Evolutionary conservation across 1,140 invertebrate species (phyloP), one percentile per base, ranked within the genome.

Genomic region (Notospermus geniculatus): DNA sequence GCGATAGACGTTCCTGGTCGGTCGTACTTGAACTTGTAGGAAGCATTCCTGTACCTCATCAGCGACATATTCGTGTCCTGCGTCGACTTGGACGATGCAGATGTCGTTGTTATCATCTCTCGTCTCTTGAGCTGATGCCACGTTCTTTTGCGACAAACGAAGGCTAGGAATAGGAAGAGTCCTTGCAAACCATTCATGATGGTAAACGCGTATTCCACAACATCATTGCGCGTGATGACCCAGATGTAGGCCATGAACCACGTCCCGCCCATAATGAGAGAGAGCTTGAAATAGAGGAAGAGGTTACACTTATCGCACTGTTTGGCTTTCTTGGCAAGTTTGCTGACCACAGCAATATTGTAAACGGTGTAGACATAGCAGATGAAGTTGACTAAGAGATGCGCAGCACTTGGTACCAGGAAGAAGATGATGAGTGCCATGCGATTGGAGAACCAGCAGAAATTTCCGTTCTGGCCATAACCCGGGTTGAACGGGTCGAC

Each of bases 221-320:
- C 25, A 7, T 23, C 25, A 27, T 27, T 50, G 4, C 25, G 19
- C 5, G 25, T 27, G 46, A 27, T 27, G n/a, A 23, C n/a, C n/a
- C 19, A 19, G 46, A 50, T 27, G n/a, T 50, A 50, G n/a, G 25
- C 46, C 4, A 50, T 4, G n/a, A 50, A 9, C 46, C 46, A 50
- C n/a, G 46, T 27, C 19, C 19, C 25, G 9, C 46, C 46, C 46
- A 50, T 50, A 5, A 50, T 19, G 9, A 50, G 4, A 23, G 46
- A 23, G 9, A 50, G 46, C n/a, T 19, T 50, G 46, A 50, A 50
- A 50, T 50, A 50, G 19, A 50, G n/a, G 46, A 19, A 50, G n/a
- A 50, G n/a, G 19, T 50, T 27, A n/a, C n/a, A 23, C 25, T 27
- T 50, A 36, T 36, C 32, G 15, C 32, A 36, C 15, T 36, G 32